phyloP scores from a whole-genome alignment of 2,888 invertebrate genomes.

The Melanostoma scalare region DNA sequence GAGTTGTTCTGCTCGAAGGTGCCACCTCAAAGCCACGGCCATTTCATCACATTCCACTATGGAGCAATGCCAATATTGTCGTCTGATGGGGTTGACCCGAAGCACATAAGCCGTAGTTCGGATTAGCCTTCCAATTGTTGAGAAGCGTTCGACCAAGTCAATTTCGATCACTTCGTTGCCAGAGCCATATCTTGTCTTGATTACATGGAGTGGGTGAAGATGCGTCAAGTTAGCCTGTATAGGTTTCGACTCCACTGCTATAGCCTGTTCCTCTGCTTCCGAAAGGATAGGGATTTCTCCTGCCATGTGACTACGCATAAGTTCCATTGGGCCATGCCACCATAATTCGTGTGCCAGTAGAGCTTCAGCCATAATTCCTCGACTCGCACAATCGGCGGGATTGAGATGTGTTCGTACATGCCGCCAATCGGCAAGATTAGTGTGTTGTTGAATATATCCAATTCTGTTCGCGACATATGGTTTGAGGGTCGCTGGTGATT shows the following conservation, averaged over 20 bases:
- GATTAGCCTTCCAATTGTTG: slow-evolving; percentile 7
- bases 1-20: neutral
- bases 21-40: too few relatives aligned
- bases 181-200: slow-evolving; percentile 4
- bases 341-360: neutral
- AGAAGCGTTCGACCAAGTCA: slow-evolving; percentile 15
- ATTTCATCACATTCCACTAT: slow-evolving; percentile 16
- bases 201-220: neutral
- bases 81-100: slow-evolving; percentile 16
- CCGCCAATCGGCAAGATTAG: neutral
- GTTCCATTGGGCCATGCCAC: slow-evolving; percentile 25
- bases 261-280: slow-evolving; percentile 15
- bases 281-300: neutral
- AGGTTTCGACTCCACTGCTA: slow-evolving; percentile 12
- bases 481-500: slow-evolving; percentile 21
- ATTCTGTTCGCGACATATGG: slow-evolving; percentile 28
- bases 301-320: slow-evolving; percentile 7
- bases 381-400: neutral
- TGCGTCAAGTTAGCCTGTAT: neutral
- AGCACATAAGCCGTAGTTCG: slow-evolving; percentile 29
- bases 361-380: neutral
- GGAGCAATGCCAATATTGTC: slow-evolving; percentile 14
- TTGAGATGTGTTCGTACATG: neutral
- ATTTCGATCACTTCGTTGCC: too few relatives aligned
- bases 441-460: slow-evolving; percentile 30